Evolutionary conservation across 2,888 invertebrate genomes (phyloP), one percentile per base, ranked within the genome.

Genomic region (Eurytoma californica): DNA sequence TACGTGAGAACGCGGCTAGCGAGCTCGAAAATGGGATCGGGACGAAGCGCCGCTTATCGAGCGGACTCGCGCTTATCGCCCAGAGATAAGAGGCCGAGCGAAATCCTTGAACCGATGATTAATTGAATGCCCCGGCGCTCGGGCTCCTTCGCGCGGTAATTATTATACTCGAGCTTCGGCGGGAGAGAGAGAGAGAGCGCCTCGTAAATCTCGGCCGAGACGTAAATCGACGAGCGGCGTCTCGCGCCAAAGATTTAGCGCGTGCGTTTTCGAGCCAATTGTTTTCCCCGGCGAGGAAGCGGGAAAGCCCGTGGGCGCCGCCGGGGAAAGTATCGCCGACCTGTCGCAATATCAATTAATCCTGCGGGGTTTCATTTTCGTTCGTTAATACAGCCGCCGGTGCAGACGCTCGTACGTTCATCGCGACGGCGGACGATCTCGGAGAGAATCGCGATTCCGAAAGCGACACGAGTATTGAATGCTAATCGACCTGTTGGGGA

Each of bases 31-130:
- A 82, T 78, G 81, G 82, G 84, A 82, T 39, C 30, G 84, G 83
- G 83, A 83, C 84, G 84, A 83, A 84, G 84, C 84, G 83, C 81
- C 51, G 18, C 68, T 82, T 81, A 24, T 24, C 24, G 24, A 24
- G 24, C 24, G 24, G 24, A 2, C 24, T 24, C 24, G 24, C 51
- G 18, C 68, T 82, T 81, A 81, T 83, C 82, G 78, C 61, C 12
- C n/a, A 66, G 69, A 24, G 79, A 73, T 78, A 78, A 67, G 65
- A 20, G 51, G 51, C 20, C 39, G 67, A 60, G 61, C 73, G 39
- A 70, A 66, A 69, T 80, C 82, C 83, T 83, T 82, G 81, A 82
- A 79, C 79, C 72, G 73, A 73, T 73, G 80, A 84, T 84, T 84
- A 84, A 84, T 84, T 83, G 82, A 83, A 82, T 82, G 81, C 28